Evolutionary conservation across 2,797 vertebrate genomes (phyloP).

Genomic region (Leontocebus nigricollis): DNA sequence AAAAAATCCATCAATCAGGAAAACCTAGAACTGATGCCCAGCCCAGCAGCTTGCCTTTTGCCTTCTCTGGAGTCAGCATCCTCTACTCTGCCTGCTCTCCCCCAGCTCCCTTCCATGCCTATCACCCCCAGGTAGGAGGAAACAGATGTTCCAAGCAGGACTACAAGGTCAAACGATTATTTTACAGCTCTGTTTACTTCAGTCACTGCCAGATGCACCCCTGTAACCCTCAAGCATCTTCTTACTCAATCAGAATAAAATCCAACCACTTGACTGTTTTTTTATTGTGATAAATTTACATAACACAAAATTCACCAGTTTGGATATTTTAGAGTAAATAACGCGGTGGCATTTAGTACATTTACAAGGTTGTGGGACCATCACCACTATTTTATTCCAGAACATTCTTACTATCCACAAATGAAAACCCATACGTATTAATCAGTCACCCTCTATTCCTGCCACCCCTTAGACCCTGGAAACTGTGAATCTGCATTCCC

Average conservation of each 20-base stretch:
- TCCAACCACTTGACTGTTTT: background rate
- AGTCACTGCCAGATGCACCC: background rate
- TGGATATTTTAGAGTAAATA: background rate
- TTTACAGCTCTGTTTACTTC: background rate
- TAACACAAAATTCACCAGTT: background rate
- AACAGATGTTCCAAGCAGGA: background rate
- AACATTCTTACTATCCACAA: background rate
- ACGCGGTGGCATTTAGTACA: background rate
- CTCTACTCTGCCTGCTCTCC: no score
- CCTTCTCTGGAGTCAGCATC: background rate
- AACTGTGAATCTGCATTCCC: background rate
- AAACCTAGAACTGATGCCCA: background rate
- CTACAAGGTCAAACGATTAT: background rate
- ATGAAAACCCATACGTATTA: background rate
- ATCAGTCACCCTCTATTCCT: background rate
- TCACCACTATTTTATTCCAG: background rate
- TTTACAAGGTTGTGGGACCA: background rate
- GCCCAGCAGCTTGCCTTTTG: background rate
- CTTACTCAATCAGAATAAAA: background rate
- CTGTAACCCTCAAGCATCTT: background rate
- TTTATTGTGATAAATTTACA: constrained; percentile 10
- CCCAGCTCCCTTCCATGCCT: background rate
- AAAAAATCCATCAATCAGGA: background rate
- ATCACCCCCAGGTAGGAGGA: background rate
- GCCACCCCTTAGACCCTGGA: background rate